Base-by-base conservation (phyloP, 2,797 vertebrate species). In the Pogoniulus pusillus region DNA sequence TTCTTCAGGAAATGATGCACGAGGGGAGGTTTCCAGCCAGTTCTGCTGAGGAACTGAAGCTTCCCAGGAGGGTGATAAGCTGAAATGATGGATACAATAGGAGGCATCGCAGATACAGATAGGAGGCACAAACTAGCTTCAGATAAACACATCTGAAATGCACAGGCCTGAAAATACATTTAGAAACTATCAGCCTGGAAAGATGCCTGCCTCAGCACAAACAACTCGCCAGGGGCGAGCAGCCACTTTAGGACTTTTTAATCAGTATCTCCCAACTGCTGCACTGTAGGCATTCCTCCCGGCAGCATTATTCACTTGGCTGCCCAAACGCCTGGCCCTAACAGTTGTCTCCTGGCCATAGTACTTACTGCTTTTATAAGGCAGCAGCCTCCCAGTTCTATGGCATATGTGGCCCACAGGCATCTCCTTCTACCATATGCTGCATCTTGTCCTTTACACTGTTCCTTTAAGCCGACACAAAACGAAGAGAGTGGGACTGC, bases 201-300 rank as follows among this genome's bases (percentile, higher is more conserved):
- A 92, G 76, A 54, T 49, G 72, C 62, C 39, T 74, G 68, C 47
- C 88, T 79, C 70, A 87, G 86, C 81, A 94, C 81, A 84, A 95
- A 87, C 14, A 13, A 43, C 85, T 84, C 1, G 35, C 68, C 60
- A 45, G 77, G 58, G 80, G 37, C 60, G 90, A 92, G 37, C 81
- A 86, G 60, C 64, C 68, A 55, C 78, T 79, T 91, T 16, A 74
- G 74, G 65, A 64, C 77, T 82, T 92, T 62, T 79, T 58, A 90
- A 86, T 82, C 69, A 74, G 71, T 34, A 64, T 88, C 95, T 91
- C 80, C 69, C 89, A 79, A 87, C 45, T 82, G 82, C 74, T 88
- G 66, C 64, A 62, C 79, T 54, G 60, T 49, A 89, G 89, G 54
- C 69, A 73, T 84, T 88, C 59, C 85, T 85, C 45, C 74, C 88